Evolutionary conservation across 2,113 vertebrate species (phyloP), one percentile per base, ranked within the genome.

Genomic region (Numenius arquata): DNA sequence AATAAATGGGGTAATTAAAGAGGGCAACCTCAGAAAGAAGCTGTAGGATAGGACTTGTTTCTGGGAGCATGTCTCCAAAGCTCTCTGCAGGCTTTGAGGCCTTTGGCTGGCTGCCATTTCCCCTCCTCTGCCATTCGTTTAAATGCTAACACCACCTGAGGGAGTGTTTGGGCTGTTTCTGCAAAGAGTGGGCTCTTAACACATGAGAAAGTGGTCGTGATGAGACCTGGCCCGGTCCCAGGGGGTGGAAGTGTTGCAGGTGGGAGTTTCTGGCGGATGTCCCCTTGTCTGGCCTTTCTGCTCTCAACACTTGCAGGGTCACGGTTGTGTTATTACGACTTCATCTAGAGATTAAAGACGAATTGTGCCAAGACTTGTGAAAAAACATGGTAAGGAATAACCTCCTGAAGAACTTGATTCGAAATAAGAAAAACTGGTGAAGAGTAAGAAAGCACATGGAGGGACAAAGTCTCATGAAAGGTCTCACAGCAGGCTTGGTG

Each of bases 121-220:
- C 25, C 30, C 34, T 85, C 26, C 32, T 40, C 45, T 95, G 58
- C 48, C 8, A 1, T 40, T 85, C 8, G 7, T 66, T 61, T 79
- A 53, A 70, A 48, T 12, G 25, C 36, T 72, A n/a, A 50, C 45
- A 21, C 4, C 45, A 29, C 15, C 8, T 8, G 5, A 32, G 62
- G 32, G 32, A 0, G 2, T 29, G 34, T 65, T 68, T 36, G 40
- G 6, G 15, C 11, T 52, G 27, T 47, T 63, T 52, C 29, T 72
- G 61, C 7, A 40, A 20, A 30, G 8, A 18, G 9, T 3, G 14
- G 36, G 50, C 59, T 77, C 55, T 11, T 14, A 22, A 50, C 3
- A 9, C 12, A 0, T 1, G 1, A 25, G 25, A 36, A 63, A 36
- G 5, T 3, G 5, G 5, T 32, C 1, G 2, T 40, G 27, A 38